Conservation (phyloP, 2,113 vertebrate species). For the Elephantulus edwardii region DNA sequence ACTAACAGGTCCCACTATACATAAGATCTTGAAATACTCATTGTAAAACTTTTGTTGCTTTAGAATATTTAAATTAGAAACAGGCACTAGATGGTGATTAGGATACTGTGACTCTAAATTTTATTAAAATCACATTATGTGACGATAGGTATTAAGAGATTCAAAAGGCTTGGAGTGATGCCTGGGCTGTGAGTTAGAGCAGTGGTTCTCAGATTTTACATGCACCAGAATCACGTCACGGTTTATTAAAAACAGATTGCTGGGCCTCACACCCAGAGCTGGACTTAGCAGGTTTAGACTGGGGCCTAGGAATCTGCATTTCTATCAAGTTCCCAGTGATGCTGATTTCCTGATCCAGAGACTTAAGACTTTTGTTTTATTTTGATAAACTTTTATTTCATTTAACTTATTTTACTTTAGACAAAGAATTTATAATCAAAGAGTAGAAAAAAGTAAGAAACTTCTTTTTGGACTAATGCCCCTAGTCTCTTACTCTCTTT, state of each 20-base stretch:
- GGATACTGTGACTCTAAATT: background rate
- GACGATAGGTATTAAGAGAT: background rate
- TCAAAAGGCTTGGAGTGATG: background rate
- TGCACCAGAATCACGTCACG: background rate
- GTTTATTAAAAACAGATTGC: background rate
- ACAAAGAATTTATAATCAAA: no score
- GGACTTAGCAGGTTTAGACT: background rate
- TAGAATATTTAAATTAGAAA: constrained; percentile 30
- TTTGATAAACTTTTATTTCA: no score
- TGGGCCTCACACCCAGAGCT: background rate
- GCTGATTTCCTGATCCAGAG: background rate
- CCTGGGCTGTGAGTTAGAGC: background rate
- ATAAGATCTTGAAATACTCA: constrained; percentile 37
- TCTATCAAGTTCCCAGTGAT: background rate
- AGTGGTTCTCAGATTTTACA: background rate
- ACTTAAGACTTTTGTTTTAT: background rate
- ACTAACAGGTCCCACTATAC: background rate
- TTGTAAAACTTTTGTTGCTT: constrained; percentile 27
- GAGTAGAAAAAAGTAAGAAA: no score
- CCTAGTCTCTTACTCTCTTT: no score
- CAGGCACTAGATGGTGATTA: background rate
- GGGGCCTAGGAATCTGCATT: background rate
- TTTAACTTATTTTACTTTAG: no score
- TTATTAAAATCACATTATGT: background rate
- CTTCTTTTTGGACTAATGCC: no score